These are phyloP conservation scores for Chromobotia macracanthus DNA, from an alignment of 2,797 vertebrate species.

Conservation along the genomic window DNA sequence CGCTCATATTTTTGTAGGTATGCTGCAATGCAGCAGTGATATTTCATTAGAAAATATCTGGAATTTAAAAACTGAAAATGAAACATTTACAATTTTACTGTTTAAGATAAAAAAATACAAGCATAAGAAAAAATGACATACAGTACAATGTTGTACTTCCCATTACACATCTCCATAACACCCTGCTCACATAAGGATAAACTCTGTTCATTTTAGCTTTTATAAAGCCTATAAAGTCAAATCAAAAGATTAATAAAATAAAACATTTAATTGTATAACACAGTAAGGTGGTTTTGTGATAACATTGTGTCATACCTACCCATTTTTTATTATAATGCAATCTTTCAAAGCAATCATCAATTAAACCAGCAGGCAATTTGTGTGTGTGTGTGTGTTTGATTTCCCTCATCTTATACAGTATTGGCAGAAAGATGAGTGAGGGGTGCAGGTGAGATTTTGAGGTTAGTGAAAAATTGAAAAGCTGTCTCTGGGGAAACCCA, in stretches of 20 bases:
- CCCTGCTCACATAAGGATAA: neutral
- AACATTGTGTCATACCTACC: neutral
- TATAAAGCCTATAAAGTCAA: neutral
- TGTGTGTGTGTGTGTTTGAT: conserved; percentile 1
- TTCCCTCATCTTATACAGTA: neutral
- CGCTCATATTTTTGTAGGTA: neutral
- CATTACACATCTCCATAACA: neutral
- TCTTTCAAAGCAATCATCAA: conserved; percentile 2
- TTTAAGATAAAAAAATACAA: too few relatives aligned
- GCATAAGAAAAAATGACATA: too few relatives aligned
- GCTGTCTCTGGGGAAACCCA: neutral
- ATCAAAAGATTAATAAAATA: neutral
- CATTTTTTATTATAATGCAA: neutral
- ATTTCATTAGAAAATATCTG: neutral
- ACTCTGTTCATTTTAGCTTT: too few relatives aligned
- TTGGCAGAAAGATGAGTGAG: neutral
- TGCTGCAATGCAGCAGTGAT: neutral
- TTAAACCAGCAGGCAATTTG: conserved; percentile 11
- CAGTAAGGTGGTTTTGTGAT: neutral
- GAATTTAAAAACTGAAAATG: too few relatives aligned
- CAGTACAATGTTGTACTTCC: too few relatives aligned
- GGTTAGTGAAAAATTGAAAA: neutral
- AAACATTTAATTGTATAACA: neutral
- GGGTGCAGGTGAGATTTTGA: neutral
- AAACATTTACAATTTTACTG: too few relatives aligned